Base-by-base conservation (phyloP, 2,113 vertebrate species). In the Myxocyprinus asiaticus region DNA sequence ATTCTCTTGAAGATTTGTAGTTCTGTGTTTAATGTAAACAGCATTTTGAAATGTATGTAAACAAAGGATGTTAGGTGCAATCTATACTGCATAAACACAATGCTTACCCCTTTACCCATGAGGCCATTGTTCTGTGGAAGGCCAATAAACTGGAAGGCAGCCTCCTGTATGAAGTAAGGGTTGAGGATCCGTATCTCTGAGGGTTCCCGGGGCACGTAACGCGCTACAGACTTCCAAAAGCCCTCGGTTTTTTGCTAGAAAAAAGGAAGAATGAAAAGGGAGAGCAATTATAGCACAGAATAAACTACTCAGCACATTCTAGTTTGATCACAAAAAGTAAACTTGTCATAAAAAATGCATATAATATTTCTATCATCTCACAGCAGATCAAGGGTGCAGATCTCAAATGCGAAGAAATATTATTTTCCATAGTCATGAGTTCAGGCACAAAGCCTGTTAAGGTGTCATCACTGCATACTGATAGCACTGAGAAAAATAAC, bases 171-270 rank as follows among this genome's bases (percentile, higher is more conserved):
- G 89, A 99, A 99, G 91, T 95, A 98, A 0, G 98, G 98, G 83
- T 99, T 99, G 82, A 99, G 95, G 87, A 99, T 99, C 81, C 98
- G 95, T 43, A 99, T 97, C 74, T 99, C 96, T 0, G 91, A 89
- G 0, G 97, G 94, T 74, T 96, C 94, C 87, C 94, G 94, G 77
- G 96, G 97, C 33, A 99, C 95, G n/a, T 88, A 87, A 22, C 92
- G 95, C 64, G 97, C 96, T 84, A 99, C 97, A 1, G 97, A 97
- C 87, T 98, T 99, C 98, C 98, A 99, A 90, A 99, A 99, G 42
- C 98, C 98, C 74, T 98, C 95, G 0, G 92, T 94, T 4, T 95
- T 94, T 68, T 94, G 95, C 96, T 99, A 82, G 56, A 9, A 22
- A 11, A 71, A 6, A 51, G 22, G 56, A 17, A 82, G n/a, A n/a